Evolutionary conservation across 2,888 invertebrate genomes (phyloP).

Genomic region (Sycophila texana): DNA sequence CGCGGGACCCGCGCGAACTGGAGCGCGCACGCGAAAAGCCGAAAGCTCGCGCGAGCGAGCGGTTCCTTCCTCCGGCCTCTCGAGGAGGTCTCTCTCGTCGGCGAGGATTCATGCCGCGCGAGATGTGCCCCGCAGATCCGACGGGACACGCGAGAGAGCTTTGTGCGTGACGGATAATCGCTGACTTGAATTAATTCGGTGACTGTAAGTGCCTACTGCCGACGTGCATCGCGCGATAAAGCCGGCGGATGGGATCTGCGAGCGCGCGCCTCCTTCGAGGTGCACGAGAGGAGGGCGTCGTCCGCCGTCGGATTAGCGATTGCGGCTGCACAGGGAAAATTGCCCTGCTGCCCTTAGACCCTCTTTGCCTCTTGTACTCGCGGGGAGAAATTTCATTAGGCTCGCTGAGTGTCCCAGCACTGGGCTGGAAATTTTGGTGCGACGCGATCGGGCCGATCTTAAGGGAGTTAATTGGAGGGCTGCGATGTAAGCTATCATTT

Average conservation of each 20-base stretch:
- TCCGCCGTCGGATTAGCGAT: neutral
- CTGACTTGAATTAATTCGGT: conserved; percentile 69
- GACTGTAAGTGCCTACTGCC: conserved; percentile 67
- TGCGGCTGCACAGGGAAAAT: neutral
- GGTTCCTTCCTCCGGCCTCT: neutral
- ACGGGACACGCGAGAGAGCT: conserved; percentile 40
- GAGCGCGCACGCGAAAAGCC: conserved; percentile 46
- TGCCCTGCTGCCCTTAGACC: no score
- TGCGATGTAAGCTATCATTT: no score
- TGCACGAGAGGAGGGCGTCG: no score
- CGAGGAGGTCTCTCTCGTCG: no score
- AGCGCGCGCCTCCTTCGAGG: neutral
- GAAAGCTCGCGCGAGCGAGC: conserved; percentile 6
- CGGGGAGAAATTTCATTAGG: neutral
- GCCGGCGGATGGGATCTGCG: neutral
- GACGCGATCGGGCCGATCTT: no score
- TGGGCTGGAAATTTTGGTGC: no score
- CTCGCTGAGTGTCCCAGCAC: no score
- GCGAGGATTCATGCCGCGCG: no score
- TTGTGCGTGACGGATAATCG: conserved; percentile 66
- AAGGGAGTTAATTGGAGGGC: no score
- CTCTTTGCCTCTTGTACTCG: no score
- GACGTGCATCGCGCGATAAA: conserved; percentile 49
- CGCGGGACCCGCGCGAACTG: conserved; percentile 58
- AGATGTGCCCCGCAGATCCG: neutral